Conservation (phyloP, 1,140 invertebrate species). For the Hirudo medicinalis region DNA sequence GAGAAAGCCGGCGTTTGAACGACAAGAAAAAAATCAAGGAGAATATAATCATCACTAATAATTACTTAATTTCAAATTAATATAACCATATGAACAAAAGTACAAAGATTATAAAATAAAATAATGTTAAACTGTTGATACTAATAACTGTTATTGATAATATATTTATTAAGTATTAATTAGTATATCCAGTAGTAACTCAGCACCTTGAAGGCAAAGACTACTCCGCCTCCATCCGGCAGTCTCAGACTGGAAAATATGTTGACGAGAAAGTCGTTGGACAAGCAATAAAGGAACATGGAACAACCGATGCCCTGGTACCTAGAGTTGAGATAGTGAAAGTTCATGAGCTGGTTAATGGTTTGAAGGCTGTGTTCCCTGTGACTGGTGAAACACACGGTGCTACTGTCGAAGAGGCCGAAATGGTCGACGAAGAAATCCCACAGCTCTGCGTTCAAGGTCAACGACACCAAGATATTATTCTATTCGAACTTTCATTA, state of each 20-base stretch:
- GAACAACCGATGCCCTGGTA: neutral
- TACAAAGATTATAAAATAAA: no score
- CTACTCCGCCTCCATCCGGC: neutral
- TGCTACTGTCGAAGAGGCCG: conserved; percentile 7
- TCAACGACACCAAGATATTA: neutral
- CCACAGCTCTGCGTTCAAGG: neutral
- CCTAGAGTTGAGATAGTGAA: neutral
- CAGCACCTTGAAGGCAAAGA: no score
- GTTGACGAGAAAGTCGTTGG: conserved; percentile 3
- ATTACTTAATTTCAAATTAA: no score
- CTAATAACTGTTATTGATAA: neutral
- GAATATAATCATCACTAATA: no score
- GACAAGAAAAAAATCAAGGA: no score
- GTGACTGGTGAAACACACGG: neutral
- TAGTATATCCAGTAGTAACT: no score
- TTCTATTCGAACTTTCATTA: no score
- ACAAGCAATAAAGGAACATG: neutral
- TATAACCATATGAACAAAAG: no score
- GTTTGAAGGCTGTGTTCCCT: neutral
- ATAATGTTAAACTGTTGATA: neutral
- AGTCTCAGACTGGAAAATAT: neutral
- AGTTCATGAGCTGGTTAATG: neutral
- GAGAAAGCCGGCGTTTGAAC: neutral
- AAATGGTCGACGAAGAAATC: neutral
- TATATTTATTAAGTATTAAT: no score